A percentile compares a stretch with the other conserved stretches of the same genome.
These are phyloP conservation scores for Leptothorax acervorum DNA, from an alignment of 2,888 invertebrate genomes.

Conservation along the genomic window DNA sequence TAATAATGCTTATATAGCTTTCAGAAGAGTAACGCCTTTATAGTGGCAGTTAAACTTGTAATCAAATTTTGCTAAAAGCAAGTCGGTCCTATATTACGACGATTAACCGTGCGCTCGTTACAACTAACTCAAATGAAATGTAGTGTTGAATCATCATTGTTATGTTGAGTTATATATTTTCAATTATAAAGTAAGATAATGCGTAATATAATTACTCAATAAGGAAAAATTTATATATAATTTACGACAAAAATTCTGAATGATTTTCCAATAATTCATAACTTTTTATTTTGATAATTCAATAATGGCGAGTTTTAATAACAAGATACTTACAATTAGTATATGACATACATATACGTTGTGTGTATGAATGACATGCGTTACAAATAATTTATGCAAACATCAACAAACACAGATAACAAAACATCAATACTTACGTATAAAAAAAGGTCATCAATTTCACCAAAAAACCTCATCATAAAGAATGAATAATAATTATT, in stretches of 20 bases:
- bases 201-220: background rate
- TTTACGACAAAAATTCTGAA: background rate
- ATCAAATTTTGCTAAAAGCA: slow-evolving; percentile 51
- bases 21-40: slow-evolving; percentile 42
- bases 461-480: background rate
- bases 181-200: background rate
- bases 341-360: background rate
- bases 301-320: background rate
- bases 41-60: slow-evolving; percentile 40
- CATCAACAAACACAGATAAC: background rate
- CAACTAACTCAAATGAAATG: slow-evolving; percentile 24
- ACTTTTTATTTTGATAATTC: background rate
- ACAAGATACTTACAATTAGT: background rate
- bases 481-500: background rate
- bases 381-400: background rate
- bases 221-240: background rate
- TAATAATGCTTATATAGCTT: slow-evolving; percentile 14
- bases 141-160: slow-evolving; percentile 20
- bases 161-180: background rate
- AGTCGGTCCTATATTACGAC: slow-evolving; percentile 15
- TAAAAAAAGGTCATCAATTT: background rate
- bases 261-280: slow-evolving; percentile 3
- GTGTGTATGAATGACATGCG: background rate
- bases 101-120: slow-evolving; percentile 35
- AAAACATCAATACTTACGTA: background rate